Evolutionary conservation across 64 coral and sea anemone genomes (phyloP).

Genomic region (Montipora efflorescens): DNA sequence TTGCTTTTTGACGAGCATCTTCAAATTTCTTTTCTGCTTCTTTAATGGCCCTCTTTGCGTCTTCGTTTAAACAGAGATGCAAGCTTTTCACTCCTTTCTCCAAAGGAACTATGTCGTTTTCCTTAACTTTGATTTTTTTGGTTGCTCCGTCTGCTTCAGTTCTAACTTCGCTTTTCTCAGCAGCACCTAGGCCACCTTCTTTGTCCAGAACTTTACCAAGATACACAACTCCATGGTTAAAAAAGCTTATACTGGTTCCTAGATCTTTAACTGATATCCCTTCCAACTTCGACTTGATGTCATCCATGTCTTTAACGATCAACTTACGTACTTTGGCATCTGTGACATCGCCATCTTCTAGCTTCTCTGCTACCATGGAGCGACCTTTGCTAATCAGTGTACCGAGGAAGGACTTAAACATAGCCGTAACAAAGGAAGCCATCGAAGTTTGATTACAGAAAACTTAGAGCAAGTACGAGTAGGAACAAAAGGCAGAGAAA

Average conservation of each 20-base stretch:
- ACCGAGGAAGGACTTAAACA: conserved; percentile 35
- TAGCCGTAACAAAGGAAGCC: not conserved
- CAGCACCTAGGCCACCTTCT: not conserved
- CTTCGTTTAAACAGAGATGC: conserved; percentile 12
- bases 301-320: conserved; percentile 48
- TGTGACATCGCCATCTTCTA: conserved; percentile 69
- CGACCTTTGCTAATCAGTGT: conserved; percentile 19
- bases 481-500: too few relatives aligned
- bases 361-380: conserved; percentile 3
- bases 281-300: conserved; percentile 66
- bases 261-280: conserved; percentile 47
- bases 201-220: conserved; percentile 1
- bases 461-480: too few relatives aligned
- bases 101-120: not conserved
- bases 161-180: not conserved
- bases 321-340: conserved; percentile 34
- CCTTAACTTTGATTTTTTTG: too few relatives aligned
- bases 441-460: too few relatives aligned
- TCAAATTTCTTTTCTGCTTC: too few relatives aligned
- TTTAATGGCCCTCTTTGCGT: too few relatives aligned
- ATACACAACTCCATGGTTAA: conserved; percentile 49
- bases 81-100: not conserved
- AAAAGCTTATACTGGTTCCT: conserved; percentile 32
- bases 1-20: too few relatives aligned
- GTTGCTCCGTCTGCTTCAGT: not conserved